Evolutionary conservation across 2,797 vertebrate genomes (phyloP), one percentile per base, ranked within the genome.

Genomic region (Catharus ustulatus): DNA sequence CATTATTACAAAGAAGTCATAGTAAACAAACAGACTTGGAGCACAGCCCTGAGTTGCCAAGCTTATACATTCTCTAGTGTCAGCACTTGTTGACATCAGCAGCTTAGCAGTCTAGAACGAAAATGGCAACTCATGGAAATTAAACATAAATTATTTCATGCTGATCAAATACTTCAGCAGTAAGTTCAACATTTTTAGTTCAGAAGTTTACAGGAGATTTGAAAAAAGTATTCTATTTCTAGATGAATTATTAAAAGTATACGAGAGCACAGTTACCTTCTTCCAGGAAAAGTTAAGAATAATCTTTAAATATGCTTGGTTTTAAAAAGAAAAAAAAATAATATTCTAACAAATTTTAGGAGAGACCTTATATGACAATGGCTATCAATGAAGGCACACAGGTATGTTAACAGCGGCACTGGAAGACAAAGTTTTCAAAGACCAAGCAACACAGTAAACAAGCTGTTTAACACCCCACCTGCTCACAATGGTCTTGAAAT

Each of bases 21-120:
- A 83, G 89, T 89, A 94, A 96, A 96, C 89, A 91, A 89, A 79
- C 21, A 80, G 34, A 82, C 52, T 57, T 77, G 75, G 72, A 89
- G 68, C 29, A 89, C 63, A 83, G 76, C 58, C 66, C 61, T 75
- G 38, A 83, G 57, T 9, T 84, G 80, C 61, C 40, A 66, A 88
- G 69, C 20, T 91, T 68, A 32, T 17, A 64, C 1, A 0, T 71
- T 77, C 52, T 54, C 45, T 32, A 55, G 13, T 34, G 52, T 82
- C 71, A 90, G 84, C 63, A 78, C 40, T 92, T 86, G 27, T 4
- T 75, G 19, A 78, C 5, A 5, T 73, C 77, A 84, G 81, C 52
- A 92, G n/a, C 48, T 89, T 63, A 91, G 75, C 63, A 83, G 81
- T 77, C 92, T n/a, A 90, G 63, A 95, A 93, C 54, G 52, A 89